phyloP scores from a whole-genome alignment of 2,797 vertebrate genomes.

The Lepilemur septentrionalis region DNA sequence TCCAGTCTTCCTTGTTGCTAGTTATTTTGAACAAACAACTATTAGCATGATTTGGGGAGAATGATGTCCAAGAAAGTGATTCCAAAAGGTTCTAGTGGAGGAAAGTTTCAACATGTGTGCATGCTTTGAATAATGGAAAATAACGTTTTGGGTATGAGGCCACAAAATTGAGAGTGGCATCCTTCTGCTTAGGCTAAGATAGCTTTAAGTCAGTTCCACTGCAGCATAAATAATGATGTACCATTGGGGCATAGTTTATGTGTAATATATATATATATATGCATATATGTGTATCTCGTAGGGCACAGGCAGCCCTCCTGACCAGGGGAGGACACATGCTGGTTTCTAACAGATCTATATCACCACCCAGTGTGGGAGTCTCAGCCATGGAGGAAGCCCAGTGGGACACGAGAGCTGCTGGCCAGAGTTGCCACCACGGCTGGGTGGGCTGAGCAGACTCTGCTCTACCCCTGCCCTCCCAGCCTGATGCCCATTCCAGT shows the following conservation, averaged over 20 bases:
- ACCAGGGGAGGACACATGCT: no score
- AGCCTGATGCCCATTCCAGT: background rate
- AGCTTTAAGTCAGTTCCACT: background rate
- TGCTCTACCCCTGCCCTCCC: no score
- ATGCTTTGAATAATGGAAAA: conserved; percentile 43
- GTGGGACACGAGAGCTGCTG: background rate
- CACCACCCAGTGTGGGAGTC: background rate
- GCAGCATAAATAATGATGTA: background rate
- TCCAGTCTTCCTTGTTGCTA: background rate
- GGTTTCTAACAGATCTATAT: no score
- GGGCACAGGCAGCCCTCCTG: background rate
- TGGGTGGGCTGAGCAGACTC: background rate
- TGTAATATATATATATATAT: background rate
- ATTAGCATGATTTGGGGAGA: conserved; percentile 50
- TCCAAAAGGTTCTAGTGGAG: conserved; percentile 53
- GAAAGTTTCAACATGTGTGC: conserved; percentile 7
- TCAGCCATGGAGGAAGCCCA: background rate
- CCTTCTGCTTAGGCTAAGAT: background rate
- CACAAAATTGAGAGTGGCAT: conserved; percentile 46
- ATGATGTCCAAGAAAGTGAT: conserved; percentile 34
- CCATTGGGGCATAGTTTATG: background rate
- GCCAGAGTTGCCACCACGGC: background rate
- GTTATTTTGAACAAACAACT: conserved; percentile 62
- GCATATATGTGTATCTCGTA: background rate
- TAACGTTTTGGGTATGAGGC: conserved; percentile 10